Percentiles rank a stretch among this genome's conserved stretches.
These are phyloP conservation scores for Lepidurus couesii DNA, from an alignment of 1,140 invertebrate species.

Conservation along the genomic window DNA sequence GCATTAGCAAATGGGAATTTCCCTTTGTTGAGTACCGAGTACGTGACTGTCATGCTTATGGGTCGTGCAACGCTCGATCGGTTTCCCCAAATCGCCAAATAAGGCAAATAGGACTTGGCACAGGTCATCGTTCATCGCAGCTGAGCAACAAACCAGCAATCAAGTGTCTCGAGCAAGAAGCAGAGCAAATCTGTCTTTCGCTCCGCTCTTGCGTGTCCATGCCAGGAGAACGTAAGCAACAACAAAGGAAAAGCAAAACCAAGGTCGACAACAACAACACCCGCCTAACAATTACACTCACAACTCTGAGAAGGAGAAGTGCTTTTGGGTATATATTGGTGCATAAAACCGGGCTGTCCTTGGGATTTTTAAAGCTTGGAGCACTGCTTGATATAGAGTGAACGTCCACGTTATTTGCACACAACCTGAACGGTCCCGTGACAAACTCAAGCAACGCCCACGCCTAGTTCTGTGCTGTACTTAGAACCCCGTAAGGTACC, in stretches of 20 bases:
- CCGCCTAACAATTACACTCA: neutral
- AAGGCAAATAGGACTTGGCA: neutral
- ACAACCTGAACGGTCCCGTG: neutral
- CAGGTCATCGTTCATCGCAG: neutral
- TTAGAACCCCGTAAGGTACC: neutral
- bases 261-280: slow-evolving; percentile 12
- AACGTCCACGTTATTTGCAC: neutral
- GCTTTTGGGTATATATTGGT: slow-evolving; percentile 19
- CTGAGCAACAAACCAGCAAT: neutral
- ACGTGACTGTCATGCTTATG: neutral
- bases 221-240: slow-evolving; percentile 4
- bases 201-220: neutral
- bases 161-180: slow-evolving; percentile 5
- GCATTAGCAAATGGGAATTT: neutral
- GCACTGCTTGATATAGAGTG: neutral
- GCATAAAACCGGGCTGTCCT: neutral
- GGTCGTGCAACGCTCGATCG: neutral
- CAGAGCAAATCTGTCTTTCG: neutral
- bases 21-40: neutral
- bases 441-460: neutral
- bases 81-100: neutral
- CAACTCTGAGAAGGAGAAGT: neutral
- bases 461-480: neutral
- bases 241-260: slow-evolving; percentile 11
- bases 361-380: neutral